phyloP scores from a whole-genome alignment of 2,888 invertebrate genomes.

The Melieria picta region DNA sequence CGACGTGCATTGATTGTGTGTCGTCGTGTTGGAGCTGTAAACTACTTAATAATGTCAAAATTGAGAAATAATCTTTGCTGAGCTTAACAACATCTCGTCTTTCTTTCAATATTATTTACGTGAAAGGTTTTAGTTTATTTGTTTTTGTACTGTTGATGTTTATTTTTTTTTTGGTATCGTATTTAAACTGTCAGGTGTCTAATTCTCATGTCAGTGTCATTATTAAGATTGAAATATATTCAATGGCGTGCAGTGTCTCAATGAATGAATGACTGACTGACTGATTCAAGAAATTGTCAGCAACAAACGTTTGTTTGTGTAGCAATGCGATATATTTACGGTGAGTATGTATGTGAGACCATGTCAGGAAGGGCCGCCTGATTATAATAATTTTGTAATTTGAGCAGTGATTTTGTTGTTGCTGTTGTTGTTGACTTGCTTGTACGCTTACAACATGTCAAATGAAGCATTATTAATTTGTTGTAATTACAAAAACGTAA shows the following conservation, averaged over 20 bases:
- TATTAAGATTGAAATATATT: slow-evolving; percentile 20
- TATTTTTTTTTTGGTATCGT: neutral
- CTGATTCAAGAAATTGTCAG: too few relatives aligned
- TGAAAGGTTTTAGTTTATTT: too few relatives aligned
- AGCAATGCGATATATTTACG: neutral
- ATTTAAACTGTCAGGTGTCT: slow-evolving; percentile 34
- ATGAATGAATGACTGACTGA: too few relatives aligned
- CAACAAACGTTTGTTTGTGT: too few relatives aligned
- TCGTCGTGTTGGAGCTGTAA: too few relatives aligned
- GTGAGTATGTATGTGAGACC: neutral
- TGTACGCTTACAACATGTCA: neutral
- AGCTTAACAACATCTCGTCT: too few relatives aligned
- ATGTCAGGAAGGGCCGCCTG: neutral
- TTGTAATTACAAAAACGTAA: slow-evolving; percentile 29
- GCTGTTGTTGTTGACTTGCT: neutral
- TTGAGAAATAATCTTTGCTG: too few relatives aligned
- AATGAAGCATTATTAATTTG: slow-evolving; percentile 25
- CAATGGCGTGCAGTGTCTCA: neutral
- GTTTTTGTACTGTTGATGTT: too few relatives aligned
- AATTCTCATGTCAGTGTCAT: slow-evolving; percentile 39
- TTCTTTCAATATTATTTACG: too few relatives aligned
- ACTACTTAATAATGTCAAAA: too few relatives aligned
- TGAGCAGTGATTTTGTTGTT: slow-evolving; percentile 15
- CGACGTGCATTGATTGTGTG: too few relatives aligned
- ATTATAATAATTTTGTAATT: slow-evolving; percentile 23